Evolutionary conservation across 64 coral and sea anemone genomes (phyloP).

Genomic region (Montipora sp.): DNA sequence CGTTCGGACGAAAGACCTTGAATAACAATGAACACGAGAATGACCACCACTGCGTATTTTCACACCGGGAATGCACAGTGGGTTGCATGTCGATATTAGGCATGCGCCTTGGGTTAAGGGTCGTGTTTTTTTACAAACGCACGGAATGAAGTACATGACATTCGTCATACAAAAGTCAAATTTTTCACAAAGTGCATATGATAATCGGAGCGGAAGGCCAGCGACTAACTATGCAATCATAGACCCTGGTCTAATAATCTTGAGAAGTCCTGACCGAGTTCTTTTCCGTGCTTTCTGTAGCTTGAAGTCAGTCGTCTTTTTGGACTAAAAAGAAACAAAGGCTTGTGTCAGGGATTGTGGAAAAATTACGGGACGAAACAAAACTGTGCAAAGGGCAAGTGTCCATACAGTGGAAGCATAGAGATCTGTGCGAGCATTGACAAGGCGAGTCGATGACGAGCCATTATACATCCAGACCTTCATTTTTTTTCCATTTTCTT

Average conservation of each 20-base stretch:
- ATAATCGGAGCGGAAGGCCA: not conserved
- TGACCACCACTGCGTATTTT: no score
- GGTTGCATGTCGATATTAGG: no score
- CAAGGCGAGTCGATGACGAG: no score
- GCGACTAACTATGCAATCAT: not conserved
- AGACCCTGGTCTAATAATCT: conserved; percentile 37
- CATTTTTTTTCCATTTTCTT: no score
- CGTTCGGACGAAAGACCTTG: no score
- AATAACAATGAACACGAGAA: no score
- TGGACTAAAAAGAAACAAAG: conserved; percentile 37
- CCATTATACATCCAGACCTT: no score
- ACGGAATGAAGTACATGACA: no score
- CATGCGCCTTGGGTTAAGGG: no score
- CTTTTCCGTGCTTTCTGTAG: conserved; percentile 34
- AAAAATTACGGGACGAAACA: not conserved
- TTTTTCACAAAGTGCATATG: not conserved
- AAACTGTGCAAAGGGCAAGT: not conserved
- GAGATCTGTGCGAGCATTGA: no score
- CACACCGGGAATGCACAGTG: no score
- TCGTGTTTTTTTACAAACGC: no score
- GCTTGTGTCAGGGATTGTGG: not conserved
- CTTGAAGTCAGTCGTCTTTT: conserved; percentile 53
- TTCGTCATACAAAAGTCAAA: not conserved
- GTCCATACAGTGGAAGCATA: not conserved
- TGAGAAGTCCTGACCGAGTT: conserved; percentile 50